A percentile compares a stretch with the other conserved stretches of the same genome.
These are phyloP conservation scores for Dorcus parallelipipedus DNA, from an alignment of 2,888 invertebrate genomes.

Conservation along the genomic window DNA sequence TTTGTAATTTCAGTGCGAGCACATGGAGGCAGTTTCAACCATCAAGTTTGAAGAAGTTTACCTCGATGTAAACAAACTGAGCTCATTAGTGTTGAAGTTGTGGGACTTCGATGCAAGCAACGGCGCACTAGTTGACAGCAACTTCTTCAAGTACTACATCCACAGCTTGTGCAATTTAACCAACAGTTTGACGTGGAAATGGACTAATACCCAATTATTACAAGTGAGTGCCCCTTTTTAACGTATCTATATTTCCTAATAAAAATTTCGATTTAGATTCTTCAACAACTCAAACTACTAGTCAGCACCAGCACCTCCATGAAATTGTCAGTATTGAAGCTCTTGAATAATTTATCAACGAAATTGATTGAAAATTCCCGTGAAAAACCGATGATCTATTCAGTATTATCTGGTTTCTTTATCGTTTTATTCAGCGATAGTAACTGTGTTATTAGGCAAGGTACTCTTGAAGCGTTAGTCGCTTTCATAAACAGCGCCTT, in stretches of 20 bases:
- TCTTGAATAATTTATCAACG: constrained; percentile 4
- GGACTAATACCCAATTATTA: constrained; percentile 12
- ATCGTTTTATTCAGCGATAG: constrained; percentile 13
- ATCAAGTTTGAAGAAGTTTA: constrained; percentile 14
- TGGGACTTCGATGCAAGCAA: constrained; percentile 22
- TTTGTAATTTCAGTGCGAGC: constrained; percentile 20
- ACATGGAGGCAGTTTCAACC: constrained; percentile 18
- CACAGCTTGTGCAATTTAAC: constrained; percentile 29
- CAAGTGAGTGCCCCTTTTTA: constrained; percentile 12
- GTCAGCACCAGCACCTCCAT: constrained; percentile 7
- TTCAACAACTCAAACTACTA: constrained; percentile 22
- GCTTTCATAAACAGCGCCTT: constrained; percentile 10
- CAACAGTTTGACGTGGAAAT: constrained; percentile 16
- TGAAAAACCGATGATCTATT: constrained; percentile 11
- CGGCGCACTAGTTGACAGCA: constrained; percentile 17
- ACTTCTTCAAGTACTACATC: constrained; percentile 29
- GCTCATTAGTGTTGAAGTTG: constrained; percentile 10
- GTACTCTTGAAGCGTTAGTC: constrained; percentile 16
- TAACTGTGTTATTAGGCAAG: constrained; percentile 19
- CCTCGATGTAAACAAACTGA: constrained; percentile 14
- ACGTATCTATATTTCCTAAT: not conserved
- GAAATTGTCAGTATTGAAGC: constrained; percentile 1
- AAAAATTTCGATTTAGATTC: constrained; percentile 21
- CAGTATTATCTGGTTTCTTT: constrained; percentile 17
- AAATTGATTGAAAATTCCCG: not conserved